Percentiles rank a stretch among this genome's conserved stretches.
Conservation (phyloP, 2,113 vertebrate species). For the Chunga burmeisteri region DNA sequence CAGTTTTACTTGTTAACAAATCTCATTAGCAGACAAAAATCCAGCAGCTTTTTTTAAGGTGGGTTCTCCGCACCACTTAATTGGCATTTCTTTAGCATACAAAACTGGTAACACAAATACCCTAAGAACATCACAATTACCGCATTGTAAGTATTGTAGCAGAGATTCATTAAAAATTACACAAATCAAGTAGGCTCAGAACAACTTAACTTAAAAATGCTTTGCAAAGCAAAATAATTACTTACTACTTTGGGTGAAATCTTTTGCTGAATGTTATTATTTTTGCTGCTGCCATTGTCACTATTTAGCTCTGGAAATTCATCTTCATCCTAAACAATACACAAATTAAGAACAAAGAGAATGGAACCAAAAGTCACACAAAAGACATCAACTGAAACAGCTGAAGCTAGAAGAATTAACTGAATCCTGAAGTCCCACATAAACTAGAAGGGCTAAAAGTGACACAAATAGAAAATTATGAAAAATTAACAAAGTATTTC, state of each 20-base stretch:
- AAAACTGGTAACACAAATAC: background rate
- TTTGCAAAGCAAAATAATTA: background rate
- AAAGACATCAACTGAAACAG: background rate
- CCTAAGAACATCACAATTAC: background rate
- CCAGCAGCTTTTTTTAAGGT: background rate
- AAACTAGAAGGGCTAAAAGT: background rate
- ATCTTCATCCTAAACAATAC: constrained; percentile 85
- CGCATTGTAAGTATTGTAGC: background rate
- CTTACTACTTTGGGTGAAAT: constrained; percentile 89
- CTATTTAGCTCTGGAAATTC: constrained; percentile 88
- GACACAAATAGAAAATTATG: background rate
- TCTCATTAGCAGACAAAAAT: background rate
- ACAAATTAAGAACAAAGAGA: background rate
- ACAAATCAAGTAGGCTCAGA: background rate
- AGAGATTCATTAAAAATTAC: background rate
- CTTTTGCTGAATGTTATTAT: constrained; percentile 84
- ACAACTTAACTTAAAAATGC: background rate
- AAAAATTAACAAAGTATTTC: background rate
- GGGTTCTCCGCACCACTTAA: background rate
- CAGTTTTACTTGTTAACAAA: background rate
- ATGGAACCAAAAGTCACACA: background rate
- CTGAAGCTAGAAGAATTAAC: background rate
- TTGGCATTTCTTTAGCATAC: background rate
- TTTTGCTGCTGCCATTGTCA: constrained; percentile 80
- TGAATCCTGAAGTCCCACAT: background rate